Conservation (phyloP, 2,888 invertebrate species). For the Megalurothrips usitatus region DNA sequence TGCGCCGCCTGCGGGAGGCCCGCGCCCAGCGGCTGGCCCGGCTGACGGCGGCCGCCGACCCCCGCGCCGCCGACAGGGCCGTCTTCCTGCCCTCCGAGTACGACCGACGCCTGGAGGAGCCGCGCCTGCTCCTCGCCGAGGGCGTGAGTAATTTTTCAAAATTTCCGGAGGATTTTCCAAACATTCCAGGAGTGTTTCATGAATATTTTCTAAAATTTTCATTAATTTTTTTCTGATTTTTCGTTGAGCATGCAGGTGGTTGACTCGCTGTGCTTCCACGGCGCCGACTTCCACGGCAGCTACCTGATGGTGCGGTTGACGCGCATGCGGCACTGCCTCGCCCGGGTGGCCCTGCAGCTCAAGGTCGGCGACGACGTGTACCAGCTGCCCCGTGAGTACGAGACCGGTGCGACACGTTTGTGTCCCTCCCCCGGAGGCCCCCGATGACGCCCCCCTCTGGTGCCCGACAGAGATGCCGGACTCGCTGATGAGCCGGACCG, state of each 20-base stretch:
- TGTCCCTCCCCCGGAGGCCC: no score
- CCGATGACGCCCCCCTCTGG: background rate
- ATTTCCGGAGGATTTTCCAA: no score
- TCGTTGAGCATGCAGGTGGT: background rate
- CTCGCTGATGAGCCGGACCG: slow-evolving; percentile 1
- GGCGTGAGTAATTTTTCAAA: background rate
- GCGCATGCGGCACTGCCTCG: slow-evolving; percentile 50
- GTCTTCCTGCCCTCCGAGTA: slow-evolving; percentile 9
- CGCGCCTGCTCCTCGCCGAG: background rate
- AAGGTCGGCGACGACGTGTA: slow-evolving; percentile 47
- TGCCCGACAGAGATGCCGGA: slow-evolving; percentile 5
- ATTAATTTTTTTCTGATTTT: no score
- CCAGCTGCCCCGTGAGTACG: slow-evolving; percentile 47
- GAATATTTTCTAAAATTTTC: no score
- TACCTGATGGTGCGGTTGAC: slow-evolving; percentile 53
- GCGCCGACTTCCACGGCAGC: slow-evolving; percentile 55
- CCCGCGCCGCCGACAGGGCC: background rate
- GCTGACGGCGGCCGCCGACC: background rate
- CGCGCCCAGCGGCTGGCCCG: background rate
- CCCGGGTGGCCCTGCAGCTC: slow-evolving; percentile 56
- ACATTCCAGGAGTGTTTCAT: no score
- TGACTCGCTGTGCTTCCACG: slow-evolving; percentile 46
- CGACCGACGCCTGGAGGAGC: slow-evolving; percentile 6
- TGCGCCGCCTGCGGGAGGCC: background rate
- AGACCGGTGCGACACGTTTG: background rate